Percentiles rank a stretch among this genome's conserved stretches.
phyloP scores from a whole-genome alignment of 1,140 invertebrate genomes.

The Sycophaga agraensis region DNA sequence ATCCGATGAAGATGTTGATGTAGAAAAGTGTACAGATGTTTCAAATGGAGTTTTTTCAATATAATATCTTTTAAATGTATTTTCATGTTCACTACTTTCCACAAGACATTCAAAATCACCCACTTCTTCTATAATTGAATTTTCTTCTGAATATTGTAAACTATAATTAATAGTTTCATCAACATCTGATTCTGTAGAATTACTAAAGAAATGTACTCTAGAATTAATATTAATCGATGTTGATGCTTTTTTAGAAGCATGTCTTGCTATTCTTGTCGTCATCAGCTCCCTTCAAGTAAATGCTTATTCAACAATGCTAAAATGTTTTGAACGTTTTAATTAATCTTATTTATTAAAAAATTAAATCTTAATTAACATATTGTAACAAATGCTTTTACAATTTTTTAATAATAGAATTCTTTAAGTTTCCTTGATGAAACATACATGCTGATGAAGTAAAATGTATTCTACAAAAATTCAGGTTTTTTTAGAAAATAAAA shows the following conservation, averaged over 20 bases:
- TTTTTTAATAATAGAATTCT: too few species aligned
- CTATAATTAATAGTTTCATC: constrained; percentile 76
- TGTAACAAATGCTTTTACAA: too few species aligned
- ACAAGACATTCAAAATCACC: constrained; percentile 56
- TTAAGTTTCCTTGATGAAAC: too few species aligned
- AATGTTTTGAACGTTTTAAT: too few species aligned
- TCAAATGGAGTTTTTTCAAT: constrained; percentile 92
- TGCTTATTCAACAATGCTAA: too few species aligned
- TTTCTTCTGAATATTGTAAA: constrained; percentile 79
- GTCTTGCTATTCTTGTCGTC: constrained; percentile 23
- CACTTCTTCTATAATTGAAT: constrained; percentile 63
- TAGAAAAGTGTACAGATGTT: constrained; percentile 85
- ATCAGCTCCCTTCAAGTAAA: constrained; percentile 15
- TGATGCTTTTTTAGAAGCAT: constrained; percentile 27
- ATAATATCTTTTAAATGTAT: constrained; percentile 89
- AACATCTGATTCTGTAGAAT: constrained; percentile 81
- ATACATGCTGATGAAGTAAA: too few species aligned
- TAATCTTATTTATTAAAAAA: too few species aligned
- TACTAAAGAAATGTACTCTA: constrained; percentile 44
- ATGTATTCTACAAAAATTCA: too few species aligned
- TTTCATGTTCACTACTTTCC: constrained; percentile 61
- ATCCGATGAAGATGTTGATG: constrained; percentile 89
- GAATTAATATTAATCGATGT: constrained; percentile 16
- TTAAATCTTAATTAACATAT: too few species aligned
- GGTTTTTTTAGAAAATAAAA: too few species aligned